Percentiles rank a stretch among this genome's conserved stretches.
These are phyloP conservation scores for Pinna nobilis DNA, from an alignment of 1,140 invertebrate species.

Conservation along the genomic window DNA sequence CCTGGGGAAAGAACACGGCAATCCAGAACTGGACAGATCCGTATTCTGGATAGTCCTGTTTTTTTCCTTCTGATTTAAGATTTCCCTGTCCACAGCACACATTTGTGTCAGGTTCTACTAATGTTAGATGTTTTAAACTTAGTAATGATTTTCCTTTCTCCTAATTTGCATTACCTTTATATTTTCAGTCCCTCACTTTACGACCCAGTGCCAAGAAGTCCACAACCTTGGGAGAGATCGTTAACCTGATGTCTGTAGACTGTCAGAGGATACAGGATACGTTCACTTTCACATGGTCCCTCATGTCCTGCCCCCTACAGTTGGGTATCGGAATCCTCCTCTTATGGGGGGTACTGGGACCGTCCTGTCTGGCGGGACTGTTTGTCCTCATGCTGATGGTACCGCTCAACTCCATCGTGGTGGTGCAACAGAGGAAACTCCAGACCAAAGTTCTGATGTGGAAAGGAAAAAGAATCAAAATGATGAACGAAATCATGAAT, in stretches of 20 bases:
- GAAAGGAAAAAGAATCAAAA: conserved; percentile 78
- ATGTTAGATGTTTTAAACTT: neutral
- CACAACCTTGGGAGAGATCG: conserved; percentile 78
- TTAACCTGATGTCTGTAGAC: conserved; percentile 78
- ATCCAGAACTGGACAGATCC: too few species aligned
- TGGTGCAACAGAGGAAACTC: conserved; percentile 82
- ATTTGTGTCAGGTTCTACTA: neutral
- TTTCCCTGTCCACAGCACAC: too few species aligned
- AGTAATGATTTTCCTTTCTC: neutral
- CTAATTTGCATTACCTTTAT: neutral
- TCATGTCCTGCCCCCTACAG: conserved; percentile 32
- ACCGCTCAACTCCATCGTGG: conserved; percentile 88
- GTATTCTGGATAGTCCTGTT: too few species aligned
- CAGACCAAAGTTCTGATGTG: conserved; percentile 75
- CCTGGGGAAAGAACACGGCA: too few species aligned
- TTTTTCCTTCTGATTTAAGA: too few species aligned
- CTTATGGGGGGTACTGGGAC: conserved; percentile 33
- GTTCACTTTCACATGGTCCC: conserved; percentile 27
- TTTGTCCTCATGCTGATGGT: conserved; percentile 73
- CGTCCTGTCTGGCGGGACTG: conserved; percentile 72
- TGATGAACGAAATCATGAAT: conserved; percentile 74
- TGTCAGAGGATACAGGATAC: conserved; percentile 73
- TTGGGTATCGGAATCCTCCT: conserved; percentile 26
- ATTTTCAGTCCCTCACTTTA: conserved; percentile 53
- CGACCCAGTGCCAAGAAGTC: conserved; percentile 55